Evolutionary conservation across 2,888 invertebrate genomes (phyloP), one percentile per base, ranked within the genome.

Genomic region (Agrotis clavis): DNA sequence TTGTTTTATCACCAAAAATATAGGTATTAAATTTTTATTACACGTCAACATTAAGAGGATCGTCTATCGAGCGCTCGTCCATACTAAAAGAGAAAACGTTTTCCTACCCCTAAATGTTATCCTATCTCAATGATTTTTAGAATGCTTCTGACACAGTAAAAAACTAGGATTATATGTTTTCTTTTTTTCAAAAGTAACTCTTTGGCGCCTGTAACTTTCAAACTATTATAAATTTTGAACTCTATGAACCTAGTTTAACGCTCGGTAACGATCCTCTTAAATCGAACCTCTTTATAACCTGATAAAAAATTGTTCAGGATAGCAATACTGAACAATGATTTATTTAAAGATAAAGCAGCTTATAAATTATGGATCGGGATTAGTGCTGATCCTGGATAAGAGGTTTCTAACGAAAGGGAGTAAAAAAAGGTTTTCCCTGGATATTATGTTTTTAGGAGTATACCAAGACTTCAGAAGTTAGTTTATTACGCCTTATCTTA

Each of bases 361-460:
- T 65, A 77, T 77, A 68, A 79, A 79, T 79, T 74, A 79, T 78
- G 61, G 68, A 77, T 79, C 14, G 1, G 48, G 69, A 79, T 78
- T 79, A 74, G 53, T 62, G 68, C 53, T 53, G 61, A 77, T 67
- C 54, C 21, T 7, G n/a, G 60, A 67, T 60, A 63, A 60, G 13
- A 18, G 50, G 41, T 65, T 45, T 48, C 35, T 50, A 59, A 66
- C 57, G 66, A 77, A 76, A 57, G 66, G 65, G 57, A n/a, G 45
- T 14, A 77, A 72, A 77, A 77, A 77, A 65, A 21, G 60, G 56
- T 63, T 78, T 21, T 14, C 50, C 5, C n/a, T 45, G 25, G 21
- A 64, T 72, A 60, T 56, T 72, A 56, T 63, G n/a, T 79, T 68
- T 66, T 78, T 68, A 69, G 48, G 74, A 69, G 69, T 69, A 67